Base-by-base conservation (phyloP, 1,140 invertebrate genomes). In the Psix sp. region DNA sequence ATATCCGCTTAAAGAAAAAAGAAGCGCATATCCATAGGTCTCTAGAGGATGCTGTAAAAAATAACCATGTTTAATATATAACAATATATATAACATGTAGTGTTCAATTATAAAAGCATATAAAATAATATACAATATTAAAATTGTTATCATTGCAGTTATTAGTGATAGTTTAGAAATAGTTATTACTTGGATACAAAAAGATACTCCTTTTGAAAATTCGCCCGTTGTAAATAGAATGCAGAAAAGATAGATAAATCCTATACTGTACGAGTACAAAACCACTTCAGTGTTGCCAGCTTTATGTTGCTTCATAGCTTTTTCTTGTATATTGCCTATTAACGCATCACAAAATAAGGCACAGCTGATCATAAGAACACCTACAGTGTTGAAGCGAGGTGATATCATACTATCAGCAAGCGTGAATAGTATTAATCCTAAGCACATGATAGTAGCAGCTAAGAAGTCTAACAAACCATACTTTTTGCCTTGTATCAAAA, bases 311-410 rank as follows among this genome's bases (percentile, higher is more conserved):
- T 95, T 95, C 92, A 98, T 96, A 0, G 92, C 92, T 87, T 98
- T 97, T 83, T 98, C 97, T 88, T 98, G 96, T 2, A 98, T 93
- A 89, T 99, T 99, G 29, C 96, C 96, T 77, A 98, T 98, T 18
- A 94, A 89, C 1, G 96, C 96, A 89, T 99, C 97, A 80, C 96
- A 97, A 6, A 96, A 83, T 26, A 99, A 85, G 0, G 97, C 96
- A 68, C 89, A 90, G 38, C 89, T 94, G 87, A 99, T 98, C 88
- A 98, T 93, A 3, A 93, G 78, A 3, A 98, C 92, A 39, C 96
- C 94, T 33, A 92, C 85, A 0, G 91, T 79, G 87, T 96, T 92
- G 82, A 98, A 98, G 77, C 93, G 94, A 15, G 96, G 96, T 15
- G 93, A 95, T 6, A 97, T 90, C 84, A 94, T 90, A 26, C 93